Evolutionary conservation across 2,888 invertebrate genomes (phyloP).

Genomic region (Pyrocoelia pectoralis): DNA sequence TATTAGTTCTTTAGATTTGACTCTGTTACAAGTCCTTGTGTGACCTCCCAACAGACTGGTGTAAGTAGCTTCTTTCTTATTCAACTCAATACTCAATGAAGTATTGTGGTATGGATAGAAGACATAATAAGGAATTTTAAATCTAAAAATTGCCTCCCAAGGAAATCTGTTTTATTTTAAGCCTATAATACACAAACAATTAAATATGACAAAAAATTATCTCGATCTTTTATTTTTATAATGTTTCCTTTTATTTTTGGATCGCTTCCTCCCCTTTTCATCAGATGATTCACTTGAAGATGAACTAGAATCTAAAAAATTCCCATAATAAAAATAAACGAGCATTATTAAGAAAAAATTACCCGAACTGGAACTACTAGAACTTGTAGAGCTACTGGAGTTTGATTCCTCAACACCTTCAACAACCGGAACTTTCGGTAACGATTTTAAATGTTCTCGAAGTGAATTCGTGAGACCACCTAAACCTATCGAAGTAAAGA

Average conservation of each 20-base stretch:
- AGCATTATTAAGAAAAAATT: conserved; percentile 13
- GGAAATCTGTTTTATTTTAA: too few relatives aligned
- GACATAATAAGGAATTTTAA: too few relatives aligned
- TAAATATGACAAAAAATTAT: background rate
- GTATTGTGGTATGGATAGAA: too few relatives aligned
- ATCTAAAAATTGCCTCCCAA: too few relatives aligned
- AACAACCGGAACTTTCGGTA: conserved; percentile 68
- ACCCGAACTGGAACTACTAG: conserved; percentile 46
- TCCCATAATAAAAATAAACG: background rate
- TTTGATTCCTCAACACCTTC: conserved; percentile 48
- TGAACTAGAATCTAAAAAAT: conserved; percentile 19
- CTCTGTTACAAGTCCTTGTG: too few relatives aligned
- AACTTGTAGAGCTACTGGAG: conserved; percentile 38
- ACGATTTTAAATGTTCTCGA: conserved; percentile 84
- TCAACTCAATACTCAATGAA: too few relatives aligned
- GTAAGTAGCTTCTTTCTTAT: too few relatives aligned
- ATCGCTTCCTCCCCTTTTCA: conserved; percentile 3
- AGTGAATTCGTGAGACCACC: conserved; percentile 96
- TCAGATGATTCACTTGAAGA: conserved; percentile 23
- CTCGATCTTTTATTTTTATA: background rate
- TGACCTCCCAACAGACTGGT: too few relatives aligned
- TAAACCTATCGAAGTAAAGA: conserved; percentile 96
- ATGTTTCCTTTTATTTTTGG: background rate
- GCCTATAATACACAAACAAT: background rate
- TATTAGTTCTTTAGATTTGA: too few relatives aligned